Conservation (phyloP, 1,140 invertebrate genomes). For the Ctenoplectra terminalis region DNA sequence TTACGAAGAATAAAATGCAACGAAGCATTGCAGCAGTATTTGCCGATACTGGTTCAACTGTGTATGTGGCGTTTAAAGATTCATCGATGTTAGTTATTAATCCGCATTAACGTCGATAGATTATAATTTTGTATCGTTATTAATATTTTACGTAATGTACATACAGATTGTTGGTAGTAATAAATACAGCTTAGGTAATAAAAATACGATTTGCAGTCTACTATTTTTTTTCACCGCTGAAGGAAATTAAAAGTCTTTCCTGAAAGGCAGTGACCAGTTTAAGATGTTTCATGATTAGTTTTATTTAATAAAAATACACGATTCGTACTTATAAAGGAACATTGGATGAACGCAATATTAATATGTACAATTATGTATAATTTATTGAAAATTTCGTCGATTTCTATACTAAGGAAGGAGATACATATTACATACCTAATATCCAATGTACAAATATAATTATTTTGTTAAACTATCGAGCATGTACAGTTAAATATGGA, state of each 20-base stretch:
- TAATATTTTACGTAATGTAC: conserved; percentile 18
- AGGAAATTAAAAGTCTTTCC: too few species aligned
- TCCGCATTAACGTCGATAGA: background rate
- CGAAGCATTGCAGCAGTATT: conserved; percentile 20
- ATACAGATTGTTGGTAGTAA: conserved; percentile 15
- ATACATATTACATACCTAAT: conserved; percentile 24
- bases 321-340: conserved; percentile 29
- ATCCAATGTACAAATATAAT: conserved; percentile 38
- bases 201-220: background rate
- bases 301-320: conserved; percentile 40
- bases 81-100: background rate
- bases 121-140: conserved; percentile 1
- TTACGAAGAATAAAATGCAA: background rate
- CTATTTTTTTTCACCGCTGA: background rate
- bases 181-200: conserved; percentile 1
- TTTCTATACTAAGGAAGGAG: conserved; percentile 10
- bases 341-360: conserved; percentile 44
- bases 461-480: conserved; percentile 42
- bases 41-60: background rate
- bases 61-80: background rate
- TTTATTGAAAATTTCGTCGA: conserved; percentile 53
- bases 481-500: conserved; percentile 31
- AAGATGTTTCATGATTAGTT: conserved; percentile 24
- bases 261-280: background rate
- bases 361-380: conserved; percentile 63